Base-by-base conservation (phyloP, 2,888 invertebrate species). In the Troides aeacus region DNA sequence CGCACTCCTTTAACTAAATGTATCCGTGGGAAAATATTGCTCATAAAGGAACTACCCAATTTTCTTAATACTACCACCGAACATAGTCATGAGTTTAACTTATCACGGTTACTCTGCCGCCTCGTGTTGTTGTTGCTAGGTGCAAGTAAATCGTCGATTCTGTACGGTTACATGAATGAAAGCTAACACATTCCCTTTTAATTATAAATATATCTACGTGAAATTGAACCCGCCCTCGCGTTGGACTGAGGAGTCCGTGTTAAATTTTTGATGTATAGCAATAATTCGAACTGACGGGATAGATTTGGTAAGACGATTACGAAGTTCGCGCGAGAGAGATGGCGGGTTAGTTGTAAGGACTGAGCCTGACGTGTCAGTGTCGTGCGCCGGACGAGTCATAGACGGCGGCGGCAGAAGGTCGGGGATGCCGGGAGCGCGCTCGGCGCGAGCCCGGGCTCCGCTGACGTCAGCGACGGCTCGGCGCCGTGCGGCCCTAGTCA, bases 401-500 rank as follows among this genome's bases (percentile, higher is more conserved):
- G 89, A 89, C 88, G 83, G 86, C 85, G 87, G 88, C 84, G 87
- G 83, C 84, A 87, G 86, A 90, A 90, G 91, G 88, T 89, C 89
- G 90, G 90, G 89, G 88, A 91, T 84, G 89, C 89, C 90, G 88
- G 88, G 84, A 86, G 79, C 82, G 75, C 78, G 81, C 83, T 81
- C 77, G 80, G 81, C 79, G 80, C 81, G 83, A 83, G 84, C 87
- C 87, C 86, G 86, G 89, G 89, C 89, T 89, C 87, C 90, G 84
- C 84, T 91, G 91, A 90, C 90, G 90, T 89, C 89, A 90, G 90
- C 90, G 91, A 87, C 89, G 86, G 85, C 86, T 85, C 87, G 90
- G 87, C 88, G 89, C 89, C 89, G 83, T 79, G 81, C 87, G 84
- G 84, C 85, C 83, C 82, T 84, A 82, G 84, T 88, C 84, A 84